These are phyloP conservation scores for Myanophis thanlyinensis DNA, from an alignment of 2,113 vertebrate species.

Conservation along the genomic window DNA sequence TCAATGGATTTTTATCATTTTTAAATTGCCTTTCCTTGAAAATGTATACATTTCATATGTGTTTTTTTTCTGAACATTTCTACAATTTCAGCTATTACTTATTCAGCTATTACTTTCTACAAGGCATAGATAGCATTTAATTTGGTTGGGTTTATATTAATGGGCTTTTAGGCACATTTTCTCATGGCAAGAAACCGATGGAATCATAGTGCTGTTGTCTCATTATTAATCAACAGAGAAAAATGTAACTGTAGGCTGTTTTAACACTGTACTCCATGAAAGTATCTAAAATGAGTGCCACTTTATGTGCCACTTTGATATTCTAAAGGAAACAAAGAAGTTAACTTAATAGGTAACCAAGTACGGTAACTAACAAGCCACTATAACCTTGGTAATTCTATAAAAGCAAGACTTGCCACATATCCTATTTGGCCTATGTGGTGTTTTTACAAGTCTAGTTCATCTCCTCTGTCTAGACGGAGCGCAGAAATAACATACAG, in stretches of 20 bases:
- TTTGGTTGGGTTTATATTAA: not conserved
- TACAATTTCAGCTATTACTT: not conserved
- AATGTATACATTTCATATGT: not conserved
- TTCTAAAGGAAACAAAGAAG: not conserved
- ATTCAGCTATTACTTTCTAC: not conserved
- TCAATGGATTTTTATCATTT: not conserved
- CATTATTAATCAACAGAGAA: not conserved
- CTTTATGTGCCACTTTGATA: not conserved
- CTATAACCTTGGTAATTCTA: not conserved
- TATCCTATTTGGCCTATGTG: not conserved
- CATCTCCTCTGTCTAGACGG: not conserved
- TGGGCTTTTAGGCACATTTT: not conserved
- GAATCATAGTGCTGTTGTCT: not conserved
- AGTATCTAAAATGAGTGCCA: not conserved
- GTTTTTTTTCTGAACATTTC: not conserved
- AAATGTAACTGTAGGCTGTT: not conserved
- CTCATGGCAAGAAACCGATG: not conserved
- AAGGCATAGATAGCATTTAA: not conserved
- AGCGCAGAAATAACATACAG: not conserved
- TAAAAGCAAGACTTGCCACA: not conserved
- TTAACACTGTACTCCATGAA: not conserved
- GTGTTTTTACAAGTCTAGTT: not conserved
- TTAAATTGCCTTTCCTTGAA: not conserved
- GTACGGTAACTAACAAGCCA: not conserved
- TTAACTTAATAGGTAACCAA: not conserved